phyloP scores from a whole-genome alignment of 1,140 invertebrate genomes.

The Pseudachorutes palmiensis region DNA sequence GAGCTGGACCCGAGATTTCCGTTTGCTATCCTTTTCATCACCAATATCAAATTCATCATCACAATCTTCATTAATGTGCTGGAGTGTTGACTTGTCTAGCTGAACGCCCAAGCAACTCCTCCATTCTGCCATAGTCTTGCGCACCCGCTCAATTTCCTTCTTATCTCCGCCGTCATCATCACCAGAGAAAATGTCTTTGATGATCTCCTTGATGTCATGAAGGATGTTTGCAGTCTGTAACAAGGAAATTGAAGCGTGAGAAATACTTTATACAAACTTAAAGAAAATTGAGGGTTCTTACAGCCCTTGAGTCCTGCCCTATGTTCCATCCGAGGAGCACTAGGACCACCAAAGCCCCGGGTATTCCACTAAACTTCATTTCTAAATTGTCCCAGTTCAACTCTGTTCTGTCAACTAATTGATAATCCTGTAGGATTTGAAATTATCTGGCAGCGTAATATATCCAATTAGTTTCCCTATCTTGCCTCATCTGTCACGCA shows the following conservation, averaged over 20 bases:
- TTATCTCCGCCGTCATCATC: neutral
- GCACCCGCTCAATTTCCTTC: neutral
- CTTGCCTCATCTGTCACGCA: too few relatives aligned
- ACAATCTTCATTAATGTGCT: neutral
- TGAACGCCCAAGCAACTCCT: neutral
- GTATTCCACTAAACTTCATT: too few relatives aligned
- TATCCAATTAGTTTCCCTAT: too few relatives aligned
- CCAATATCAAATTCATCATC: neutral
- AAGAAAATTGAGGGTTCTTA: too few relatives aligned
- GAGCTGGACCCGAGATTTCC: neutral
- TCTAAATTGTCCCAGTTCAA: too few relatives aligned
- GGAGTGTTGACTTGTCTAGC: neutral
- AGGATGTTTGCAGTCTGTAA: neutral
- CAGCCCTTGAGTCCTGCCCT: too few relatives aligned
- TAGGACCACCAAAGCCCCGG: too few relatives aligned
- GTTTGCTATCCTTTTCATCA: neutral
- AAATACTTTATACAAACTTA: too few relatives aligned
- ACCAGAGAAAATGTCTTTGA: neutral
- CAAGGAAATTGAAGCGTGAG: neutral
- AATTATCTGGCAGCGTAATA: too few relatives aligned
- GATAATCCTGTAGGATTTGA: too few relatives aligned
- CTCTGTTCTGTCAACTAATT: too few relatives aligned
- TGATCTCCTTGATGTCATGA: neutral
- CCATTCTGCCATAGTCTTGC: conserved; percentile 2
- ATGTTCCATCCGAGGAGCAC: too few relatives aligned